These are phyloP conservation scores for Macrotrachela quadricornifera DNA, from an alignment of 1,140 invertebrate genomes.

Conservation along the genomic window DNA sequence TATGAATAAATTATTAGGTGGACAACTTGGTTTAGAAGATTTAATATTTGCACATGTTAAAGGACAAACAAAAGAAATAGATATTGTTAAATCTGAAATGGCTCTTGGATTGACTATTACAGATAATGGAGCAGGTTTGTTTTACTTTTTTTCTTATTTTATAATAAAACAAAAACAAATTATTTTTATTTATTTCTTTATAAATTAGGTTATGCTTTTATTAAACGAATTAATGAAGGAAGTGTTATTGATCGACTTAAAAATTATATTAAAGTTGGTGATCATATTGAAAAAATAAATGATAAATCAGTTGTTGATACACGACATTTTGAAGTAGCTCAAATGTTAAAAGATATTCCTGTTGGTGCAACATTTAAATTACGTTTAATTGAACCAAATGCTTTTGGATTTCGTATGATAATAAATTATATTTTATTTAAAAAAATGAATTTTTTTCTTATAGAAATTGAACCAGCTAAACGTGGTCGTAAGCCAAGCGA, in stretches of 20 bases:
- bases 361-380: slow-evolving; percentile 67
- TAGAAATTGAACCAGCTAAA: no score
- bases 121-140: slow-evolving; percentile 67
- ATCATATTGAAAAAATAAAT: slow-evolving; percentile 87
- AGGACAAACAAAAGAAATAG: slow-evolving; percentile 79
- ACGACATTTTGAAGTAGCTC: slow-evolving; percentile 85
- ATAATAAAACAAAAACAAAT: no score
- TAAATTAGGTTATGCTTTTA: slow-evolving; percentile 51
- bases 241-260: slow-evolving; percentile 45
- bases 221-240: slow-evolving; percentile 78
- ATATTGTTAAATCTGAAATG: slow-evolving; percentile 72
- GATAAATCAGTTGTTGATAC: slow-evolving; percentile 60
- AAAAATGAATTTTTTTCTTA: no score
- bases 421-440: not conserved
- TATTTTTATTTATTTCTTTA: no score
- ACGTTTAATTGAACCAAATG: slow-evolving; percentile 65
- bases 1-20: slow-evolving; percentile 73
- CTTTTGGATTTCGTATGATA: slow-evolving; percentile 57
- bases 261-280: slow-evolving; percentile 51
- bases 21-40: slow-evolving; percentile 85
- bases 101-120: slow-evolving; percentile 88
- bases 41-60: slow-evolving; percentile 92
- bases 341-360: slow-evolving; percentile 72
- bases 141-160: no score
- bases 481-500: no score